A percentile compares a stretch with the other conserved stretches of the same genome.
Conservation (phyloP, 2,113 vertebrate species). For the Tylochromis polylepis region DNA sequence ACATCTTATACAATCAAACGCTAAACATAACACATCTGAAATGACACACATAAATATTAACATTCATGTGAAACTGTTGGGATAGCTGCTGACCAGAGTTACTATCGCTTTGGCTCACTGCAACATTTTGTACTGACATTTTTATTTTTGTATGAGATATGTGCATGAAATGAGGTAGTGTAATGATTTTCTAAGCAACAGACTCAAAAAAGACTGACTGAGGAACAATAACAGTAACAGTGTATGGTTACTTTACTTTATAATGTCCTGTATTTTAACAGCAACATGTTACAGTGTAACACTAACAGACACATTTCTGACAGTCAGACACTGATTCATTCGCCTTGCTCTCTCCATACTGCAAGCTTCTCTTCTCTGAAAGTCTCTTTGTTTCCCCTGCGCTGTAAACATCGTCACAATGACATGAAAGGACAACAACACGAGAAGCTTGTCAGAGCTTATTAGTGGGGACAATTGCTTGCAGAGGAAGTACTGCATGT, state of each 20-base stretch:
- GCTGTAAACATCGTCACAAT: slow-evolving; percentile 28
- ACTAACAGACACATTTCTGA: not conserved
- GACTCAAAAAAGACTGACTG: not conserved
- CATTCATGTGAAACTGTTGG: not conserved
- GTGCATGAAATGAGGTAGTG: not conserved
- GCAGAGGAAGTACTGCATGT: slow-evolving; percentile 28
- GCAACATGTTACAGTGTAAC: not conserved
- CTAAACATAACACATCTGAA: not conserved
- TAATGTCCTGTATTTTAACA: not conserved
- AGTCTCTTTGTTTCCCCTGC: slow-evolving; percentile 36
- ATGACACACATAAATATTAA: not conserved
- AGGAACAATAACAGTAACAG: not conserved
- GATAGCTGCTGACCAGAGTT: not conserved
- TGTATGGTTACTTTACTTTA: not conserved
- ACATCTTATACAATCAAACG: not conserved
- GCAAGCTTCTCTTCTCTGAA: slow-evolving; percentile 4
- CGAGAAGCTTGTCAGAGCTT: slow-evolving; percentile 40
- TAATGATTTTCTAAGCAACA: not conserved
- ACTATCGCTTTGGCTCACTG: not conserved
- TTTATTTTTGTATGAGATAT: not conserved
- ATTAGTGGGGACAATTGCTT: slow-evolving; percentile 54
- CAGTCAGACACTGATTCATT: not conserved
- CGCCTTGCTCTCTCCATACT: not conserved
- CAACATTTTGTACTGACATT: not conserved
- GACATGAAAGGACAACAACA: slow-evolving; percentile 38